Evolutionary conservation across 2,888 invertebrate genomes (phyloP), one percentile per base, ranked within the genome.

Genomic region (Ichneumoninae sp.): DNA sequence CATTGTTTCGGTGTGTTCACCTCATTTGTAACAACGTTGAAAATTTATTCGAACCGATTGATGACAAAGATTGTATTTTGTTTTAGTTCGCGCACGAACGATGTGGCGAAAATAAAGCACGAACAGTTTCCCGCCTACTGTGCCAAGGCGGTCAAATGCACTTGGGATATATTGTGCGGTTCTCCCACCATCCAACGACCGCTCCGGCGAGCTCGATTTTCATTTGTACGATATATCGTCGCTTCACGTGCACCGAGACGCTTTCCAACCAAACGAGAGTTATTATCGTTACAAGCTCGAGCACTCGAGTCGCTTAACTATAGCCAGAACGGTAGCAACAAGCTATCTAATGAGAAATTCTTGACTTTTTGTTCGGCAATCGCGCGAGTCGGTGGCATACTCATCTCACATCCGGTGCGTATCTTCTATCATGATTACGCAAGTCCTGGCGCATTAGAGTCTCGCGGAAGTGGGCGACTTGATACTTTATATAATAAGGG

Each of bases 131-230:
- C 74, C 78, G 78, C 57, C 69, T 75, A 91, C 90, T 90, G 89
- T 88, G 70, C 65, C 72, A 83, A 82, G 50, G 54, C 72, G 86
- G 86, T 86, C 85, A 86, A 86, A 84, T 87, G 87, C 86, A 87
- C 87, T 87, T 87, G 86, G 89, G 87, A 88, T 90, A 90, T 91
- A 90, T 90, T 84, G 78, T 80, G 76, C 78, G 65, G 19, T 10
- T 47, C 87, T 88, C 89, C 88, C 88, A 89, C 90, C 83, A 54
- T 22, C 33, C 19, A 47, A 47, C 69, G 8, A 36, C 54, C 82
- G 44, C 71, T 54, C 52, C 84, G 44, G 50, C 54, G 52, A 62
- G 26, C 74, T 36, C 60, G 54, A 30, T 72, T 74, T 77, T 80
- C 74, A 52, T 82, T 71, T 19, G 57, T 80, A 26, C 66, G 44